phyloP scores from a whole-genome alignment of 1,140 invertebrate species.

The Drosophila pallidifrons region DNA sequence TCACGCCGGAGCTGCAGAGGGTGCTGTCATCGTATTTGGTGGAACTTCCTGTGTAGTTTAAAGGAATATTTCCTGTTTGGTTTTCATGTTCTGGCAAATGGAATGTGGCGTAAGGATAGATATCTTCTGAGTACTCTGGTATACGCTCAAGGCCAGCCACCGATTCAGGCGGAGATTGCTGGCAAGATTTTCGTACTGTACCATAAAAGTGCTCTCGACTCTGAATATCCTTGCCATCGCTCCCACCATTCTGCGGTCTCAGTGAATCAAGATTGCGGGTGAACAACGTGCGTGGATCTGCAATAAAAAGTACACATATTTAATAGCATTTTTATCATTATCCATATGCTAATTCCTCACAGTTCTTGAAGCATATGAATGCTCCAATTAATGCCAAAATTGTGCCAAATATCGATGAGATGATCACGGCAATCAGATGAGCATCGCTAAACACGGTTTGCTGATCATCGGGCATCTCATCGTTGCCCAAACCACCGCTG shows the following conservation, averaged over 20 bases:
- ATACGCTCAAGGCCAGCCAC: conserved; percentile 86
- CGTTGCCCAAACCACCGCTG: conserved; percentile 77
- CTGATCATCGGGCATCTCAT: conserved; percentile 79
- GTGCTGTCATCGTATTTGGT: conserved; percentile 63
- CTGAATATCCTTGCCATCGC: conserved; percentile 73
- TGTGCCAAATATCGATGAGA: conserved; percentile 86
- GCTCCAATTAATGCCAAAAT: conserved; percentile 85
- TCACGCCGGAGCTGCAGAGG: conserved; percentile 50
- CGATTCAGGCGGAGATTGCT: conserved; percentile 86
- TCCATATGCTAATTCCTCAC: conserved; percentile 75
- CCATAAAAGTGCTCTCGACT: conserved; percentile 87
- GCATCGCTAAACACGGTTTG: conserved; percentile 85
- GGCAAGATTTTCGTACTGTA: conserved; percentile 86
- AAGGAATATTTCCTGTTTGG: conserved; percentile 65
- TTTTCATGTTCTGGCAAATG: conserved; percentile 87
- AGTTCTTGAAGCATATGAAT: conserved; percentile 86
- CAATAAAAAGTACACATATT: not conserved
- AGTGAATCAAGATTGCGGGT: conserved; percentile 54
- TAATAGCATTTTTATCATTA: not conserved
- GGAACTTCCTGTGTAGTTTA: conserved; percentile 59
- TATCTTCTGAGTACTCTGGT: conserved; percentile 88
- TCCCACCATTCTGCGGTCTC: conserved; percentile 36
- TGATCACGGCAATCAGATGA: conserved; percentile 85
- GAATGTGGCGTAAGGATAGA: conserved; percentile 88
- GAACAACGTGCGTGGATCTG: conserved; percentile 64